Conservation (phyloP, 2,888 invertebrate species). For the Ptycholaimellus sp. region DNA sequence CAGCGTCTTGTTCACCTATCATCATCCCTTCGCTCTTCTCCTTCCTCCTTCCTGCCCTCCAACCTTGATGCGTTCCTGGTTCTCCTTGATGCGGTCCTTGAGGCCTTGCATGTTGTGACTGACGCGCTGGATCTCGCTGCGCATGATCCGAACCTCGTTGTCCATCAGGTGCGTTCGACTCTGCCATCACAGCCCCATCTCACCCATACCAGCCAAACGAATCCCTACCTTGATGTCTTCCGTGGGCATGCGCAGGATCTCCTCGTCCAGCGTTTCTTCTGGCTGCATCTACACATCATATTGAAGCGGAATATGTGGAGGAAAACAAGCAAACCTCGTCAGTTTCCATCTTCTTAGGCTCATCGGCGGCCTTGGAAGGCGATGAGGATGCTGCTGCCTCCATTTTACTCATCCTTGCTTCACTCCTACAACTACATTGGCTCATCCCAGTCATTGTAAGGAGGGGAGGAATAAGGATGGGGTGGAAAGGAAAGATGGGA, state of each 20-base stretch:
- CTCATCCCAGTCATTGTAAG: conserved; percentile 42
- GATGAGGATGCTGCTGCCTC: conserved; percentile 1
- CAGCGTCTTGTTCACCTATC: conserved; percentile 69
- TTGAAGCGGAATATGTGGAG: neutral
- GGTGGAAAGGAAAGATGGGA: no score
- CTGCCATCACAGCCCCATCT: no score
- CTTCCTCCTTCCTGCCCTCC: no score
- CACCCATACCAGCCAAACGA: no score
- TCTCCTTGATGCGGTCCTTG: conserved; percentile 30
- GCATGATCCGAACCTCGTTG: conserved; percentile 97
- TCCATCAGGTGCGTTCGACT: conserved; percentile 84
- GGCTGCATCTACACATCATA: neutral
- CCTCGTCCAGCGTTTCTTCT: conserved; percentile 16
- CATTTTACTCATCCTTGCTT: neutral
- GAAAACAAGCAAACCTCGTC: conserved; percentile 8
- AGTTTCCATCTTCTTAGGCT: conserved; percentile 13
- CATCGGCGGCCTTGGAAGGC: neutral
- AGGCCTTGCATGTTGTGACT: conserved; percentile 91
- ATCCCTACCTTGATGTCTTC: conserved; percentile 18
- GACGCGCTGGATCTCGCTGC: conserved; percentile 89
- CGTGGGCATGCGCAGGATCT: conserved; percentile 21
- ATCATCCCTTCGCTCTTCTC: no score
- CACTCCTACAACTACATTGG: neutral
- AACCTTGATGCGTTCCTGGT: conserved; percentile 26
- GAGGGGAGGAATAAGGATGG: no score